Base-by-base conservation (phyloP, 2,113 vertebrate genomes). In the Coregonus clupeaformis region DNA sequence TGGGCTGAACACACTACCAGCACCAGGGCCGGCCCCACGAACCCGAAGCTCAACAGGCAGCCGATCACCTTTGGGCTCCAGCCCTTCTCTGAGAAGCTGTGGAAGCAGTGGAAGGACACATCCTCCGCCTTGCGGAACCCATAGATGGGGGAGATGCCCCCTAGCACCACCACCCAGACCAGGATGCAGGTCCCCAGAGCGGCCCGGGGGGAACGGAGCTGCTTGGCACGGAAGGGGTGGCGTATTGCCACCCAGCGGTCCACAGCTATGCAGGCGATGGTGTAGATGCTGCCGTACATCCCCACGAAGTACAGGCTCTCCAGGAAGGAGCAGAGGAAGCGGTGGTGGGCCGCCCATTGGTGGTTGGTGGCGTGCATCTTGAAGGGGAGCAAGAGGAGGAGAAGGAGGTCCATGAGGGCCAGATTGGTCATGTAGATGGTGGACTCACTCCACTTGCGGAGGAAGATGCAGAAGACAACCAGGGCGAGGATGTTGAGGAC, bases 381-480 rank as follows among this genome's bases (percentile, higher is more conserved):
- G 81, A 94, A 94, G 0, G 94, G 95, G 25, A 98, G 91, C 0
- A 93, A 95, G 24, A 96, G 85, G 42, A 98, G 90, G 30, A 97
- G 89, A 18, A 97, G 85, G 27, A 96, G 22, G 29, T 98, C 96
- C 20, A 96, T 94, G 57, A 96, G 27, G 0, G 91, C 94, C 57
- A 98, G 86, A 74, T 90, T 98, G 82, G 94, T 94, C 95, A 98
- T 96, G 88, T 95, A 98, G 84, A 97, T 94, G 0, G 90, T 93
- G 5, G 95, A 94, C 84, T 94, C 95, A 0, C 85, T 93, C 75
- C 93, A 92, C 85, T 92, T 95, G 45, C 79, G 92, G 77, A 96
- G 89, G 68, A 91, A 80, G 72, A 74, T 0, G 30, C 92, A 92
- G 83, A 97, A 96, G 55, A 94, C 82, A 0, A 1, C 12, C 73